A percentile compares a stretch with the other conserved stretches of the same genome.
phyloP scores from a whole-genome alignment of 2,797 vertebrate genomes.

The Setipinna tenuifilis region DNA sequence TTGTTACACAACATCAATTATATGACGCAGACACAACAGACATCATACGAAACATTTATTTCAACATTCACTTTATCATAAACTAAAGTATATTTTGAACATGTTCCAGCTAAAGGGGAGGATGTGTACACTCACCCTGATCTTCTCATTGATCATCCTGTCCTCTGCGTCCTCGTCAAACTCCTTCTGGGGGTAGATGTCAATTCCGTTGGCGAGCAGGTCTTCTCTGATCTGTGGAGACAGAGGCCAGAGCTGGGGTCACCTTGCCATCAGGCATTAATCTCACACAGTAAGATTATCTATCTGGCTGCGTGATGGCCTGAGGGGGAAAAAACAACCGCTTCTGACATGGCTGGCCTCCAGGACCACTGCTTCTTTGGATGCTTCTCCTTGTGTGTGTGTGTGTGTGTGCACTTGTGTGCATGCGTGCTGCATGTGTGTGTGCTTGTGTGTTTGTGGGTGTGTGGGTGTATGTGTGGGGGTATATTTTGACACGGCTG shows the following conservation, averaged over 20 bases:
- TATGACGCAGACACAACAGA: too few species aligned
- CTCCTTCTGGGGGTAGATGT: constrained; percentile 85
- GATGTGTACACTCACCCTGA: constrained; percentile 74
- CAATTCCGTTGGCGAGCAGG: constrained; percentile 81
- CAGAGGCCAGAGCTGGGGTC: not conserved
- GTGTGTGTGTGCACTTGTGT: not conserved
- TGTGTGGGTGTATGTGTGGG: too few species aligned
- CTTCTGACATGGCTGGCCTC: not conserved
- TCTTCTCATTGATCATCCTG: constrained; percentile 83
- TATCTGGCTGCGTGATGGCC: not conserved
- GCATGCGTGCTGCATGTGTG: too few species aligned
- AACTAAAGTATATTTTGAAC: too few species aligned
- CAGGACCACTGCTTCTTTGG: not conserved
- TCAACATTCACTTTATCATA: too few species aligned
- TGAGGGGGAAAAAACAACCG: not conserved
- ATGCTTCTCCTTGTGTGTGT: not conserved
- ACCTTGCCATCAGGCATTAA: not conserved
- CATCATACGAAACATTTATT: too few species aligned
- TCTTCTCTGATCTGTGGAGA: constrained; percentile 79
- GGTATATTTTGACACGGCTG: not conserved
- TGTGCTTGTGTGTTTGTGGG: too few species aligned
- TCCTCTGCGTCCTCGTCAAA: constrained; percentile 87
- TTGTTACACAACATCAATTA: too few species aligned
- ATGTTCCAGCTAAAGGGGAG: constrained; percentile 25
- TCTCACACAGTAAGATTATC: not conserved